Evolutionary conservation across 1,140 invertebrate genomes (phyloP), one percentile per base, ranked within the genome.

Genomic region (Neodiprion lecontei): DNA sequence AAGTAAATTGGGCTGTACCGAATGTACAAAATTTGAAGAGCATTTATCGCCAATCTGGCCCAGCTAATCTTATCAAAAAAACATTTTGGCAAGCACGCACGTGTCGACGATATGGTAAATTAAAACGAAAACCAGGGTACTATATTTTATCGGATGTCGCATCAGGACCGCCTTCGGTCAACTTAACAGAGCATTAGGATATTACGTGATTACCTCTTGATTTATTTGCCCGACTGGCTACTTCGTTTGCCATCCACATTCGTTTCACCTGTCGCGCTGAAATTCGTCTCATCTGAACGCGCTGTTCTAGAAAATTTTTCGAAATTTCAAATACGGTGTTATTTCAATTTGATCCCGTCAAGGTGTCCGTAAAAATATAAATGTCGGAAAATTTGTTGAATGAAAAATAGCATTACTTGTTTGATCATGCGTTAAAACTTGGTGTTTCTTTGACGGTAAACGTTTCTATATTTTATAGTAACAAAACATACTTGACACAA

Each of bases 151-250:
- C 53, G 53, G 53, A 61, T 61, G 53, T 14, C 4, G 11, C 53
- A 61, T 61, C 53, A 61, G n/a, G n/a, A 61, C 11, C 53, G 53
- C 53, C 53, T 61, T 61, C 53, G 11, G 53, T 61, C 53, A 61
- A 61, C 53, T 61, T 14, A 14, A 12, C 28, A 40, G 53, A 61
- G 53, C 53, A 61, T 61, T 61, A 61, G 53, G 53, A 17, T 61
- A 61, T 61, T 61, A 61, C 53, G 53, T 61, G 53, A 61, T 61
- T 61, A 61, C 4, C 53, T 61, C n/a, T 61, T 61, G 53, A 61
- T 61, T 61, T 61, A 61, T 61, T 17, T 5, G 53, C 53, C 11
- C 53, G 53, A 61, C 28, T 40, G 28, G 28, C 28, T 40, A 40
- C 53, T 61, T 61, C 53, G 53, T 17, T 12, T 61, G 11, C 53